Base-by-base conservation (phyloP, 2,797 vertebrate genomes). In the Phrynocephalus guinanensis region DNA sequence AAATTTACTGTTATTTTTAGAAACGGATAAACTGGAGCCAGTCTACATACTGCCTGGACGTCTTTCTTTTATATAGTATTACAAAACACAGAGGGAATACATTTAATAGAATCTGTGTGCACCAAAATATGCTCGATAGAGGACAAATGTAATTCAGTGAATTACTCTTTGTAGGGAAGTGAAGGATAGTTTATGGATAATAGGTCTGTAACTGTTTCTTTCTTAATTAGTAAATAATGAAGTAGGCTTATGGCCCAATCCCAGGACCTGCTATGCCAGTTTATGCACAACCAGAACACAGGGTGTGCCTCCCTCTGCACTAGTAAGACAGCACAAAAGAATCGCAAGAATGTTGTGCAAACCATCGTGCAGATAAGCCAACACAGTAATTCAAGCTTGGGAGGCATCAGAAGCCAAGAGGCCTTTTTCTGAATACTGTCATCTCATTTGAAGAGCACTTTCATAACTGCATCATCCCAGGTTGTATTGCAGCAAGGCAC, bases 1-100 rank as follows among this genome's bases (percentile, higher is more conserved):
- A 92, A 93, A 89, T 90, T 38, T 67, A 86, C 71, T 38, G 70
- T 90, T 83, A 73, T 91, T 94, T 94, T 92, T 85, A 89, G 91
- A 92, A 88, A 87, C 75, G 90, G 81, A 85, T 89, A 89, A 91
- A 75, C 89, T 90, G 83, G 87, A 90, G 86, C 88, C 75, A 68
- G 67, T 89, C 93, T 94, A 60, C 86, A 88, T 67, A 38, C 2
- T 24, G 67, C n/a, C 85, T 91, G 90, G 87, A 93, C 92, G 60
- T 87, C 77, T 86, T 90, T 91, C 93, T 94, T 89, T 87, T 79
- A 75, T 73, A 90, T 82, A 1, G 6, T 28, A 81, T 75, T 52
- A 88, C 33, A 81, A 79, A 81, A 63, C 56, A 4, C 91, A 89
- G 7, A 63, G 72, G 80, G 87, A 20, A 89, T 83, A 63, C 16